Evolutionary conservation across 2,797 vertebrate species (phyloP).

Genomic region (Muscicapa striata): DNA sequence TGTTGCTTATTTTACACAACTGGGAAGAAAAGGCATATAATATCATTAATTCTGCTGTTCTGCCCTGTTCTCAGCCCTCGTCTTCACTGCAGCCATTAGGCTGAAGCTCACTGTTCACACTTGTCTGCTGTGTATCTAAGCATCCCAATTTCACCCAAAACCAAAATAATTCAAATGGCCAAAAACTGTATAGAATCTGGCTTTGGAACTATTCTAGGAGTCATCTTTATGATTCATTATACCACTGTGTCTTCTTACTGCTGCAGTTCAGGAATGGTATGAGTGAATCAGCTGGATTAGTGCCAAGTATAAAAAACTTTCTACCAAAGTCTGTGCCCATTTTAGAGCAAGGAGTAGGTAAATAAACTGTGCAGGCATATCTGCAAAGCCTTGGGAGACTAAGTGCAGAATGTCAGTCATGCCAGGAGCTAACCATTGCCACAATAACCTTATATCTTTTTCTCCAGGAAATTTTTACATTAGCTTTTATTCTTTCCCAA

Average conservation of each 20-base stretch:
- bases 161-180: neutral
- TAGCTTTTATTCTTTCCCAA: neutral
- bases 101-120: neutral
- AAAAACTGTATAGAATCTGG: neutral
- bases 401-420: neutral
- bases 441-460: neutral
- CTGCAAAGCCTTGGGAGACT: neutral
- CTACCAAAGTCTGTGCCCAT: neutral
- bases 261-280: neutral
- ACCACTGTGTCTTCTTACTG: neutral
- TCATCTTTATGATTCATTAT: neutral
- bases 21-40: neutral
- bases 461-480: neutral
- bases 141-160: neutral
- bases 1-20: neutral
- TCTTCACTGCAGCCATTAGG: neutral
- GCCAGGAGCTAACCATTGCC: neutral
- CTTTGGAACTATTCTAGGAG: neutral
- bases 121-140: neutral
- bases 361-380: neutral
- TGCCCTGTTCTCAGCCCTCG: neutral
- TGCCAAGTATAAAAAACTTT: neutral
- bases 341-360: neutral
- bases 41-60: neutral
- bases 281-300: neutral